These are phyloP conservation scores for Porphyrio hochstetteri DNA, from an alignment of 2,113 vertebrate species.

Conservation along the genomic window DNA sequence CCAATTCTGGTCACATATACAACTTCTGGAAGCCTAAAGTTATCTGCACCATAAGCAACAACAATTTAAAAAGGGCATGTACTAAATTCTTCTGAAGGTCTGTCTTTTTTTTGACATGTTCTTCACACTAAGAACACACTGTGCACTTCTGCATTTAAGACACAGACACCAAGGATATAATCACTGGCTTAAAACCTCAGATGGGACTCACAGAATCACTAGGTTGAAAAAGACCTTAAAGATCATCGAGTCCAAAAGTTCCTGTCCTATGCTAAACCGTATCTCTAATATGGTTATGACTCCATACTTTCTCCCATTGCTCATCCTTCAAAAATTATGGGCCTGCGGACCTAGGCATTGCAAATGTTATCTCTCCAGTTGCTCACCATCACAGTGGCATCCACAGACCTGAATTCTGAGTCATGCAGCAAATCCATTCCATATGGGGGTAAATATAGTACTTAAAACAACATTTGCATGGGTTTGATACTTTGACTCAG, in stretches of 20 bases:
- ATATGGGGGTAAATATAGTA: background rate
- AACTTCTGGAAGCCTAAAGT: background rate
- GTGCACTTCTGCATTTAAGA: background rate
- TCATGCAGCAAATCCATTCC: background rate
- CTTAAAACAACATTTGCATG: background rate
- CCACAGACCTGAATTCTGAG: background rate
- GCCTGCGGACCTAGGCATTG: background rate
- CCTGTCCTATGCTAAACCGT: no score
- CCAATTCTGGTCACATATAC: background rate
- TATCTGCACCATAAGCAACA: no score
- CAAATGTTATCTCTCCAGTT: background rate
- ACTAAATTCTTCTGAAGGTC: background rate
- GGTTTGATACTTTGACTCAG: background rate
- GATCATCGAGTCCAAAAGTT: no score
- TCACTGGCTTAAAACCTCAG: background rate
- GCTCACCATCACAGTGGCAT: background rate
- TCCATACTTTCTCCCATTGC: background rate
- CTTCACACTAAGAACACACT: background rate
- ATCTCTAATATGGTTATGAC: no score
- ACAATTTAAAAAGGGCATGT: background rate
- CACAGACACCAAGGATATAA: background rate
- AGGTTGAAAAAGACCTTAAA: no score
- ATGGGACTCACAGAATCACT: background rate
- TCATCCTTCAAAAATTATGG: background rate
- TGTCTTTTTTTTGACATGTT: background rate